These are phyloP conservation scores for Plutella xylostella DNA, from an alignment of 2,888 invertebrate genomes.

Conservation along the genomic window DNA sequence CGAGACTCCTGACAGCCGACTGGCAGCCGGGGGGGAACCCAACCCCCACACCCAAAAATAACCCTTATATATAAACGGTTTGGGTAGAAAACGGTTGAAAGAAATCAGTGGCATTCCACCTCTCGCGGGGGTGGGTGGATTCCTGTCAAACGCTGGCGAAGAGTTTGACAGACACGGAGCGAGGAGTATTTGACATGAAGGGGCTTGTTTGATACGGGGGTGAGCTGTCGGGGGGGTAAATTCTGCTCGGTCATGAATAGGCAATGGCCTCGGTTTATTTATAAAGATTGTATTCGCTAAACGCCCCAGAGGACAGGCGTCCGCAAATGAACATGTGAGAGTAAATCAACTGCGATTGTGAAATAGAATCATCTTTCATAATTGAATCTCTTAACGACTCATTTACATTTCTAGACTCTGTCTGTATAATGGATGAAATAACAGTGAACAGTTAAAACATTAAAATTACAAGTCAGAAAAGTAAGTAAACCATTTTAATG, in stretches of 20 bases:
- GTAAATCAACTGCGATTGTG: too few relatives aligned
- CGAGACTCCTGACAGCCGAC: slow-evolving; percentile 62
- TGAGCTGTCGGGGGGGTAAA: slow-evolving; percentile 49
- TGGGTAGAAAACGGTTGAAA: slow-evolving; percentile 21
- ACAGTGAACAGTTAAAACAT: too few relatives aligned
- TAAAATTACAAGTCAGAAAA: too few relatives aligned
- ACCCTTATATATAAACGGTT: slow-evolving; percentile 19
- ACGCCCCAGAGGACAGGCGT: slow-evolving; percentile 56
- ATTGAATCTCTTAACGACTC: too few relatives aligned
- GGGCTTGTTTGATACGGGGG: slow-evolving; percentile 70
- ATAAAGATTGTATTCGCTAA: slow-evolving; percentile 61
- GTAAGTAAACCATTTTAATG: too few relatives aligned
- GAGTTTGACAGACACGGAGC: slow-evolving; percentile 71
- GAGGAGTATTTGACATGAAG: slow-evolving; percentile 70
- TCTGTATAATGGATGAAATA: too few relatives aligned
- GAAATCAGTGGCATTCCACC: slow-evolving; percentile 55
- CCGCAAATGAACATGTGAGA: slow-evolving; percentile 42
- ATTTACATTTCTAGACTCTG: too few relatives aligned
- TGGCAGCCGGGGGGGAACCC: slow-evolving; percentile 30
- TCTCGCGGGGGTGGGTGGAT: slow-evolving; percentile 63
- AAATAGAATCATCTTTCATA: too few relatives aligned
- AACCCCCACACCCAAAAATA: slow-evolving; percentile 17
- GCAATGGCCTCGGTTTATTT: slow-evolving; percentile 69
- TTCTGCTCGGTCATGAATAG: slow-evolving; percentile 70
- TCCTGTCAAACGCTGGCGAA: slow-evolving; percentile 69